Evolutionary conservation across 2,888 invertebrate species (phyloP).

Genomic region (Celastrina argiolus): DNA sequence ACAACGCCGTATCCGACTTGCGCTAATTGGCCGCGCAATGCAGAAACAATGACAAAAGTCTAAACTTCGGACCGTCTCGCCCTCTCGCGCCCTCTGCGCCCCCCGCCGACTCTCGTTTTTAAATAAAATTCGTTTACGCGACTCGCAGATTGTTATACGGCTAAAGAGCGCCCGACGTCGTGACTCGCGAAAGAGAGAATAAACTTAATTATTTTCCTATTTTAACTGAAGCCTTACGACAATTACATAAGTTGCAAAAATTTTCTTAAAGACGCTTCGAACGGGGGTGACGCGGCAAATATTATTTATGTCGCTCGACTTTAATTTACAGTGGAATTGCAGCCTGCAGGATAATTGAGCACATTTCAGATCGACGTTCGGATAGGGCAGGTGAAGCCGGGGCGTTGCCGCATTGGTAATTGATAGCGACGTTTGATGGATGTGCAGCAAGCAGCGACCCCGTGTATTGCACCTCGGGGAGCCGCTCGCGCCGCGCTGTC

Average conservation of each 20-base stretch:
- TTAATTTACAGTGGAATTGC: neutral
- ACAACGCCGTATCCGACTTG: constrained; percentile 55
- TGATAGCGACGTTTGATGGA: constrained; percentile 74
- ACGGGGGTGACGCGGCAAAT: neutral
- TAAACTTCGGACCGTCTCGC: constrained; percentile 60
- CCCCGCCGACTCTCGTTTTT: constrained; percentile 56
- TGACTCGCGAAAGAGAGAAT: constrained; percentile 60
- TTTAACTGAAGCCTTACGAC: constrained; percentile 43
- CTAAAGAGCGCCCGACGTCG: constrained; percentile 53
- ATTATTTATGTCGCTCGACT: constrained; percentile 3
- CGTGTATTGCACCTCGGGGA: constrained; percentile 59
- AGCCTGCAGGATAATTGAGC: constrained; percentile 28
- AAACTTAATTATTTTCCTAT: constrained; percentile 61
- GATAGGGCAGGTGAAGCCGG: constrained; percentile 46
- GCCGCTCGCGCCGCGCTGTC: constrained; percentile 34
- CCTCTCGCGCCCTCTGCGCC: constrained; percentile 52
- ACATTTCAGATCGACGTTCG: constrained; percentile 47
- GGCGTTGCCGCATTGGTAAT: constrained; percentile 55
- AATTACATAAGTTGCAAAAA: constrained; percentile 33
- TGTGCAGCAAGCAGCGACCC: constrained; percentile 53
- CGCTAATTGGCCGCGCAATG: constrained; percentile 75
- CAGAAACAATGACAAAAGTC: constrained; percentile 69
- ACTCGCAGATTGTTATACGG: constrained; percentile 67
- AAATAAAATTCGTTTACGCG: constrained; percentile 74
- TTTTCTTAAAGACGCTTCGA: constrained; percentile 14